Base-by-base conservation (phyloP, 1,140 invertebrate species). In the Mesaphorura yosii region DNA sequence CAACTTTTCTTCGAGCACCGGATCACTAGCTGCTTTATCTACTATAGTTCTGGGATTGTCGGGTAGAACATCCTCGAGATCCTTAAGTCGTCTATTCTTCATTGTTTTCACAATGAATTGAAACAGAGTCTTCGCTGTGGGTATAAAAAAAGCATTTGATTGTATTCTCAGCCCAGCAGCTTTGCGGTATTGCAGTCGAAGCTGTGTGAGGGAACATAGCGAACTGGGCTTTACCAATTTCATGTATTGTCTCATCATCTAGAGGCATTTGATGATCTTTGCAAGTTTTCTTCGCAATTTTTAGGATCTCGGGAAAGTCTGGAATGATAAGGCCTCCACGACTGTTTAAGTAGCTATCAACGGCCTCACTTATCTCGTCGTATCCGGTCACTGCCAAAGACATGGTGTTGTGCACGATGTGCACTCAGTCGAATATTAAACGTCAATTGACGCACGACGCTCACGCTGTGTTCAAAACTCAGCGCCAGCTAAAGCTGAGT, bases 61-160 rank as follows among this genome's bases (percentile, higher is more conserved):
- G n/a, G n/a, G n/a, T n/a, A n/a, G n/a, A n/a, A n/a, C n/a, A n/a
- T n/a, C n/a, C n/a, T n/a, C n/a, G 7, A 47, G 29, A 17, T 53
- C 51, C 15, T 53, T 23, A n/a, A 23, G 15, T 20, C 51, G 28
- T 17, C 51, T 7, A n/a, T 47, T 37, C 51, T 53, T 53, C 10
- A 45, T 26, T 25, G 23, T 25, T 10, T 23, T 7, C 1, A 38
- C n/a, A 26, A 48, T n/a, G 20, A 15, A 15, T 39, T 6, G 14
- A 20, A 53, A 53, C 12, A 48, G 31, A 3, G 38, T n/a, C 25
- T 37, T 14, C 15, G 51, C 51, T 53, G 25, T 15, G 15, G 28
- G 15, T 10, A 50, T 39, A 40, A 38, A 48, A 3, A 31, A 48
- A 29, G 12, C 19, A 4, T 5, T 10, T 48, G 37, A 48, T 28